Conservation (phyloP, 2,113 vertebrate genomes). For the Pandion haliaetus region DNA sequence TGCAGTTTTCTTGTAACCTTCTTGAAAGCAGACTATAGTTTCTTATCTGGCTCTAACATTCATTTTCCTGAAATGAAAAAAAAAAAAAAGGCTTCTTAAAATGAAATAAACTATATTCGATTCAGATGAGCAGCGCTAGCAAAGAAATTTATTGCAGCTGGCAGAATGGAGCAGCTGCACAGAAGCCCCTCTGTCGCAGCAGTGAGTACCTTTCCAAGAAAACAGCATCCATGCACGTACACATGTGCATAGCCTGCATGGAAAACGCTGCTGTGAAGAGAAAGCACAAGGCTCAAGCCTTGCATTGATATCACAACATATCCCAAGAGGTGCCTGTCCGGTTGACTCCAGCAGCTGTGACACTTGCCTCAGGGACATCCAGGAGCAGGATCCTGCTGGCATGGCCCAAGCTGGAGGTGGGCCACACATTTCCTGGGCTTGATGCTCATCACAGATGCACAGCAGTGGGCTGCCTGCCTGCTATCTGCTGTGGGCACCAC, state of each 20-base stretch:
- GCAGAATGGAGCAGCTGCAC: constrained; percentile 56
- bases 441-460: background rate
- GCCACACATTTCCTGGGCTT: background rate
- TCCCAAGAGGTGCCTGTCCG: background rate
- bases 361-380: background rate
- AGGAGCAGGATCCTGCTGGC: background rate
- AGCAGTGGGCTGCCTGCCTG: background rate
- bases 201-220: background rate
- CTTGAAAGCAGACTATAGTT: constrained; percentile 84
- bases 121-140: constrained; percentile 62
- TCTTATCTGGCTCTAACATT: constrained; percentile 84
- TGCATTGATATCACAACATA: background rate
- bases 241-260: background rate
- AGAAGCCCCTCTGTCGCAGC: constrained; percentile 10
- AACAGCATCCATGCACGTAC: rapidly evolving
- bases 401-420: background rate
- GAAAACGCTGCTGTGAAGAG: constrained; percentile 5
- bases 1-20: constrained; percentile 84
- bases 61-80: constrained; percentile 75
- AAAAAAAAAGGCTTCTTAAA: constrained; percentile 67
- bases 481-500: too few species aligned
- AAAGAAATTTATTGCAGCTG: constrained; percentile 58
- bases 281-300: background rate
- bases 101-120: constrained; percentile 78
- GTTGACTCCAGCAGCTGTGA: background rate